Evolutionary conservation across 2,797 vertebrate species (phyloP), one percentile per base, ranked within the genome.

Genomic region (Danio albolineatus): DNA sequence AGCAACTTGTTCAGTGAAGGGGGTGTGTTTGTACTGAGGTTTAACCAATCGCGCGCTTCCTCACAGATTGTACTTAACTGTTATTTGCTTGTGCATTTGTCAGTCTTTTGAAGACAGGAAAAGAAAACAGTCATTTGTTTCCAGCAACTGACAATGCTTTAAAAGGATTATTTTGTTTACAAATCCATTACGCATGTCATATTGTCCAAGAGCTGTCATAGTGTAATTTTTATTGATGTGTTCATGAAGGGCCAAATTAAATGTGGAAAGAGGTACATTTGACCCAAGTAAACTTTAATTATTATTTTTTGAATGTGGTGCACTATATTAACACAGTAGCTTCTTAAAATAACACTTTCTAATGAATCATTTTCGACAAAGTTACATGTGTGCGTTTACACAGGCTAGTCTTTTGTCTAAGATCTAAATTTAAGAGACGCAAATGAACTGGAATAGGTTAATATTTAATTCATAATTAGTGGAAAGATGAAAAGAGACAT

Each of bases 401-500:
- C 16, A 17, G 16, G 1, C n/a, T 43, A 46, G 10, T 14, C 16
- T 36, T 66, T 46, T 43, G 28, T 44, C 19, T 56, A 39, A 56
- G 39, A 10, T 13, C 16, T 28, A 48, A 56, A 76, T 53, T n/a
- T 13, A 41, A 51, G 16, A 60, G 41, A 60, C 4, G 0, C 44
- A 21, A 69, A 57, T 7, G 7, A 49, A 69, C 17, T 51, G 76
- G 4, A 46, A 39, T 16, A 19, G 7, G 6, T 78, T 53, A n/a
- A 51, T 71, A 61, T n/a, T 71, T 70, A 13, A 60, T 60, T 61
- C 17, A 70, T 53, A 51, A 28, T 78, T 41, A 21, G 17, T 41
- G 7, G n/a, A 74, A 64, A 75, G 43, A 73, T n/a, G 38, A 10
- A 44, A 57, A 28, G 17, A 19, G 10, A 46, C 17, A 17, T 3